A percentile compares a stretch with the other conserved stretches of the same genome.
Conservation (phyloP, 1,140 invertebrate species). For the Carcinoscorpius rotundicauda region DNA sequence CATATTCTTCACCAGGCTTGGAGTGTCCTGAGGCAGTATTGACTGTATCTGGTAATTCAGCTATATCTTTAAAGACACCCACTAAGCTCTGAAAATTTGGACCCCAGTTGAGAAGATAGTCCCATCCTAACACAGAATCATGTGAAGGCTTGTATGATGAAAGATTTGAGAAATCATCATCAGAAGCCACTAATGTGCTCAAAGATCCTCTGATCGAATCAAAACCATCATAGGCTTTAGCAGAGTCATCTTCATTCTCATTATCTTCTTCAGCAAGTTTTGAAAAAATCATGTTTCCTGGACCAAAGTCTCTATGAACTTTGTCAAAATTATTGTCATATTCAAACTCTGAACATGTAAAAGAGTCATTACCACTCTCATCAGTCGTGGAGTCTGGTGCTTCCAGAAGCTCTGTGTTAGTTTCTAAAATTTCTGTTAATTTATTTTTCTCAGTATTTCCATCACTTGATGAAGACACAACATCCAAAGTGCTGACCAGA, state of each 20-base stretch:
- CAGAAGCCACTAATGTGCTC: conserved; percentile 80
- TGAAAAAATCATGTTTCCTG: conserved; percentile 45
- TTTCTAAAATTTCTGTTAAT: conserved; percentile 31
- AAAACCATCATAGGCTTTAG: conserved; percentile 64
- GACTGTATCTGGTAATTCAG: conserved; percentile 70
- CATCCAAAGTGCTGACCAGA: conserved; percentile 77
- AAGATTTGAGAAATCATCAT: conserved; percentile 57
- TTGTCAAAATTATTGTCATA: conserved; percentile 71
- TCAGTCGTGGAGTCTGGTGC: conserved; percentile 60
- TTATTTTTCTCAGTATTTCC: conserved; percentile 33
- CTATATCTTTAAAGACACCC: conserved; percentile 90
- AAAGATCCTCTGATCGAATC: conserved; percentile 85
- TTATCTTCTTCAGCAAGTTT: conserved; percentile 45
- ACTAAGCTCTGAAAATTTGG: conserved; percentile 87
- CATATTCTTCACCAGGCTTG: too few relatives aligned
- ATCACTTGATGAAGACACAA: conserved; percentile 77
- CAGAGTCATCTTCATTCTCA: conserved; percentile 35
- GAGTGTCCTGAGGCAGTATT: conserved; percentile 36
- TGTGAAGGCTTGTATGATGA: conserved; percentile 55
- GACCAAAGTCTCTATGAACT: conserved; percentile 53
- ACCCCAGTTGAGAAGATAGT: conserved; percentile 90
- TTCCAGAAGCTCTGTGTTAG: conserved; percentile 30
- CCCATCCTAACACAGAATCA: conserved; percentile 67
- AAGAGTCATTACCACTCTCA: conserved; percentile 81
- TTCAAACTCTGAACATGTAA: conserved; percentile 96